These are phyloP conservation scores for Malachius bipustulatus DNA, from an alignment of 2,888 invertebrate species.

Conservation along the genomic window DNA sequence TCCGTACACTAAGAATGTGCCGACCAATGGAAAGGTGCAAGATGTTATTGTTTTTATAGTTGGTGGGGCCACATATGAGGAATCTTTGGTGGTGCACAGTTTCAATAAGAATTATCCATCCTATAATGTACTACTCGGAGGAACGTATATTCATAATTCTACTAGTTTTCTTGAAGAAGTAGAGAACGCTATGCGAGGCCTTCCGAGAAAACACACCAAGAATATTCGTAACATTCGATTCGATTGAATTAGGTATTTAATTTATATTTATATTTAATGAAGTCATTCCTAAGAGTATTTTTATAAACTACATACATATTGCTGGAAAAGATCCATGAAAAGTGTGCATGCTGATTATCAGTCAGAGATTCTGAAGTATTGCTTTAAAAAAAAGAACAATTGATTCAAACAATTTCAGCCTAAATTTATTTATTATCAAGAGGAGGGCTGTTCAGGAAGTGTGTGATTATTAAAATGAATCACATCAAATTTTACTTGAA, in stretches of 20 bases:
- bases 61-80: constrained; percentile 95
- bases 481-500: too few species aligned
- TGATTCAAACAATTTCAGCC: too few species aligned
- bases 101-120: constrained; percentile 66
- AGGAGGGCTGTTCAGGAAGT: too few species aligned
- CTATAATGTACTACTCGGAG: constrained; percentile 72
- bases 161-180: constrained; percentile 68
- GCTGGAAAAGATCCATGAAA: too few species aligned
- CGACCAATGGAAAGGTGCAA: constrained; percentile 56
- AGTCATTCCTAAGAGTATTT: too few species aligned
- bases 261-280: too few species aligned
- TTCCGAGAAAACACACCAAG: constrained; percentile 39
- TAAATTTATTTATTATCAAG: too few species aligned
- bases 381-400: too few species aligned
- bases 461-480: too few species aligned
- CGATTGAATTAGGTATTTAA: constrained; percentile 16
- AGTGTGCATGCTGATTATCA: too few species aligned
- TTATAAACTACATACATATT: too few species aligned
- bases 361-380: too few species aligned
- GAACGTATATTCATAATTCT: constrained; percentile 86
- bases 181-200: constrained; percentile 51
- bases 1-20: constrained; percentile 65
- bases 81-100: constrained; percentile 71
- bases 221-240: constrained; percentile 26
- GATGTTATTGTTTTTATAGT: constrained; percentile 95